A percentile compares a stretch with the other conserved stretches of the same genome.
Evolutionary conservation across 2,797 vertebrate genomes (phyloP).

Genomic region (Premnoplex brunnescens): DNA sequence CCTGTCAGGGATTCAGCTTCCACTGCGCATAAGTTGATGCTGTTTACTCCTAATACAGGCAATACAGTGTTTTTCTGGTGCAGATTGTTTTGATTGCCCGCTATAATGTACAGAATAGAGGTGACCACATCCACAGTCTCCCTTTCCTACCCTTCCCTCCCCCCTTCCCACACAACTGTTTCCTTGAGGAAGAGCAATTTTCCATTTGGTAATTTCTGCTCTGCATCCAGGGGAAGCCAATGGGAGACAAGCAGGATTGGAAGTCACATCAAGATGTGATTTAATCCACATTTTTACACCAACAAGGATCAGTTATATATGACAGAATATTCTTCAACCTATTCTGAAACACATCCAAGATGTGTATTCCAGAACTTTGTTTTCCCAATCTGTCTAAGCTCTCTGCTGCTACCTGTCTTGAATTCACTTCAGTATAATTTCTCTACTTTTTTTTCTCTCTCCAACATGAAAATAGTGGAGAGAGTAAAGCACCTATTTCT

Average conservation of each 20-base stretch:
- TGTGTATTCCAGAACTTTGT: neutral
- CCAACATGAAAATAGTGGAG: neutral
- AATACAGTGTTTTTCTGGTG: neutral
- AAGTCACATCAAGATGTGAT: neutral
- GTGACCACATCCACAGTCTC: neutral
- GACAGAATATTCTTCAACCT: neutral
- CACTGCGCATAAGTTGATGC: neutral
- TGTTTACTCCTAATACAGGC: neutral
- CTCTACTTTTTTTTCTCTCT: neutral
- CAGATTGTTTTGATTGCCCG: neutral
- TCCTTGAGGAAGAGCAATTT: neutral
- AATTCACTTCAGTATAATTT: neutral
- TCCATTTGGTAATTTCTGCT: neutral
- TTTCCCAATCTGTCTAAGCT: neutral
- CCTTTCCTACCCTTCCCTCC: fast-evolving
- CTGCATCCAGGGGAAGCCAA: neutral
- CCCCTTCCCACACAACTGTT: neutral
- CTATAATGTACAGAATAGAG: neutral
- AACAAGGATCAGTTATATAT: neutral
- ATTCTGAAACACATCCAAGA: neutral
- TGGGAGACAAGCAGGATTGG: neutral
- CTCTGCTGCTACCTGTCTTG: neutral
- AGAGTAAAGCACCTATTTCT: neutral
- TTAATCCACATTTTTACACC: neutral
- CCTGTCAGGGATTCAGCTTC: neutral